Percentiles rank a stretch among this genome's conserved stretches.
Evolutionary conservation across 2,797 vertebrate genomes (phyloP).

Genomic region (Lateolabrax maculatus): DNA sequence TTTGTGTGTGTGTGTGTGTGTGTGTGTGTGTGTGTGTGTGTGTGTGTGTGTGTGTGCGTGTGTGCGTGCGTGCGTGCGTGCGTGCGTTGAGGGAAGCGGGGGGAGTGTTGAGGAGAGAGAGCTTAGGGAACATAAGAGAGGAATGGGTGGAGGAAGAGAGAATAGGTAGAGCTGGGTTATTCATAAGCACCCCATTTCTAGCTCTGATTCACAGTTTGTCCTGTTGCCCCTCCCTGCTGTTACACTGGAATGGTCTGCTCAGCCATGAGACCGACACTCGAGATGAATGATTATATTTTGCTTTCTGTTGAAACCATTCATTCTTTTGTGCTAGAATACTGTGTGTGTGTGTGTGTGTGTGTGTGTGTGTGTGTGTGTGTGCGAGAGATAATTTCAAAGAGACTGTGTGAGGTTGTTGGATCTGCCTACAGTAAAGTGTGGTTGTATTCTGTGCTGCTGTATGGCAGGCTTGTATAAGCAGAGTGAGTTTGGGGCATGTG

Average conservation of each 20-base stretch:
- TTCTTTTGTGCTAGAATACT: slow-evolving; percentile 17
- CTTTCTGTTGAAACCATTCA: slow-evolving; percentile 49
- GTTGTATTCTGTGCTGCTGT: slow-evolving; percentile 43
- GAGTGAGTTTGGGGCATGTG: slow-evolving; percentile 57
- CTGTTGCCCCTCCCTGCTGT: slow-evolving; percentile 41
- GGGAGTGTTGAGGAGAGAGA: slow-evolving; percentile 48
- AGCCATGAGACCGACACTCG: slow-evolving; percentile 30
- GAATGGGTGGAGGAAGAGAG: slow-evolving; percentile 50
- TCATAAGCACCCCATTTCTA: slow-evolving; percentile 65
- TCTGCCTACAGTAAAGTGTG: slow-evolving; percentile 25
- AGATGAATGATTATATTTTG: slow-evolving; percentile 38
- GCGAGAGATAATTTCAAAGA: slow-evolving; percentile 21
- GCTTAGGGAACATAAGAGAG: slow-evolving; percentile 43
- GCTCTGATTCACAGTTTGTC: slow-evolving; percentile 58
- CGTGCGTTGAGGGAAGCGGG: slow-evolving; percentile 35
- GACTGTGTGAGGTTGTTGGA: slow-evolving; percentile 28
- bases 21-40: slow-evolving; percentile 16
- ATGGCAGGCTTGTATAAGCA: slow-evolving; percentile 56
- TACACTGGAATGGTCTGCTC: slow-evolving; percentile 27
- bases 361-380: slow-evolving; percentile 1
- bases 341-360: neutral
- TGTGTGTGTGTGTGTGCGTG: slow-evolving; percentile 13
- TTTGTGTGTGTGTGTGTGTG: slow-evolving; percentile 25
- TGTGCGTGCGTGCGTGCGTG: too few species aligned
- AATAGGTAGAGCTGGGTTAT: slow-evolving; percentile 72